phyloP scores from a whole-genome alignment of 2,797 vertebrate species.

The Xiphophorus birchmanni region DNA sequence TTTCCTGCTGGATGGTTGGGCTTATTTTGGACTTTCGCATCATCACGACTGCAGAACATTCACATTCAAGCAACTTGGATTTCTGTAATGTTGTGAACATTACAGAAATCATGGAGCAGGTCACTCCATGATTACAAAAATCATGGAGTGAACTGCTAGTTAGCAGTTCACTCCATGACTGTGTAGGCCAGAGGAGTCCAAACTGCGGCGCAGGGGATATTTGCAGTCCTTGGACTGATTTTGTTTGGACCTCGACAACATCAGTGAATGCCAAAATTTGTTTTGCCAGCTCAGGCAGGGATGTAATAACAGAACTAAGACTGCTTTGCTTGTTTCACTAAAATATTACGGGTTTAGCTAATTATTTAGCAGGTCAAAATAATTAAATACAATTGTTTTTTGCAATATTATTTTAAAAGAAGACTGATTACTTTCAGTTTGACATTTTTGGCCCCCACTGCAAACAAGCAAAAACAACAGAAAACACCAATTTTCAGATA shows the following conservation, averaged over 20 bases:
- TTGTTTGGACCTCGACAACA: neutral
- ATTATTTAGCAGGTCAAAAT: neutral
- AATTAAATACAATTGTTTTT: neutral
- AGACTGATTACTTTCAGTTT: neutral
- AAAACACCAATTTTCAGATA: neutral
- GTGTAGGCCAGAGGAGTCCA: neutral
- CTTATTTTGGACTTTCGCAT: slow-evolving; percentile 12
- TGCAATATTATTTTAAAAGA: neutral
- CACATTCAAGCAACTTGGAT: neutral
- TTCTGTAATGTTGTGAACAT: neutral
- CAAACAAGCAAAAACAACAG: neutral
- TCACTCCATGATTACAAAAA: neutral
- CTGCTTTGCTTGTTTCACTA: neutral
- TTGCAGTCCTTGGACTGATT: neutral
- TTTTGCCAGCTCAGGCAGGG: neutral
- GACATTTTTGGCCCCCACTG: neutral
- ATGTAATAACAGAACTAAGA: neutral
- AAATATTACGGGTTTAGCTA: neutral
- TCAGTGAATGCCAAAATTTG: neutral
- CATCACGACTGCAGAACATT: neutral
- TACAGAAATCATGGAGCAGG: too few relatives aligned
- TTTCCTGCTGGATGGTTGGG: neutral
- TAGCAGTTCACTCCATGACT: neutral
- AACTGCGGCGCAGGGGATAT: neutral
- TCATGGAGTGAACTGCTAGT: too few relatives aligned